These are phyloP conservation scores for Centropyge bicolor DNA, from an alignment of 2,797 vertebrate genomes.

Conservation along the genomic window DNA sequence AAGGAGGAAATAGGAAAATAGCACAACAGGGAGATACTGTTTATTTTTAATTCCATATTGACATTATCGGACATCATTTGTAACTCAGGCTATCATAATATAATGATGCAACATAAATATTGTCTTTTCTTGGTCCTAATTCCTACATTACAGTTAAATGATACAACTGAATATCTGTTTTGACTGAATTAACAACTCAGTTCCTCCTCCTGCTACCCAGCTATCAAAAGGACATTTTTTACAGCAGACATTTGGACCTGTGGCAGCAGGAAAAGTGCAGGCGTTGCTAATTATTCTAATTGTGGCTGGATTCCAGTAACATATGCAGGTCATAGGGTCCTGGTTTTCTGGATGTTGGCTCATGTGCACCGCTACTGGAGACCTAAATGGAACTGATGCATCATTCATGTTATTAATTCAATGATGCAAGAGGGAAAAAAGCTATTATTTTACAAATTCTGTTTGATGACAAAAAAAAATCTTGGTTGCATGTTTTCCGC, in stretches of 20 bases:
- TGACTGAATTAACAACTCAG: neutral
- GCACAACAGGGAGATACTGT: neutral
- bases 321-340: neutral
- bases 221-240: neutral
- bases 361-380: neutral
- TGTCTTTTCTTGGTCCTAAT: neutral
- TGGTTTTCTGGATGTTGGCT: neutral
- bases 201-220: neutral
- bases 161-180: neutral
- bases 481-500: neutral
- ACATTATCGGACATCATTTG: neutral
- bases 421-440: no score
- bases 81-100: neutral
- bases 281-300: neutral
- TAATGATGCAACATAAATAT: neutral
- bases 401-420: neutral
- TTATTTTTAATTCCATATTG: neutral
- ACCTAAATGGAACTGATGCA: neutral
- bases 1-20: conserved; percentile 10
- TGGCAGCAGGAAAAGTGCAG: neutral
- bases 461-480: neutral
- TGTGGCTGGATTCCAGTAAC: neutral
- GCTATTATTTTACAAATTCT: neutral
- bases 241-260: neutral
- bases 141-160: neutral